Evolutionary conservation across 1,140 invertebrate genomes (phyloP), one percentile per base, ranked within the genome.

Genomic region (Apis cerana): DNA sequence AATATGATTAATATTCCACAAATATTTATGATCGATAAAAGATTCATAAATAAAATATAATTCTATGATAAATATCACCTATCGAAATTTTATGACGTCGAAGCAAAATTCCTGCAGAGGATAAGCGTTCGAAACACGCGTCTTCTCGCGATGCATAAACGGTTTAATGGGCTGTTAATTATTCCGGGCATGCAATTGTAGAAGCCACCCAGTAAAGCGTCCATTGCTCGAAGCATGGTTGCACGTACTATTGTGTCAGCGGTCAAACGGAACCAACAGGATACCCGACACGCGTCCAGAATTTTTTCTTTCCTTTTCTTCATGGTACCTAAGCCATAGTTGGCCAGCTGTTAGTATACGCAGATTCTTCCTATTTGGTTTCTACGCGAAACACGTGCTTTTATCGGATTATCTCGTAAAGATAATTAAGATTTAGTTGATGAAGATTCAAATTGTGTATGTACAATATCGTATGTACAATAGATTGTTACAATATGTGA

Each of bases 201-300:
- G 71, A 74, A 83, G 79, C 78, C 85, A 86, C 68, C 85, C 81
- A 74, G 83, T 82, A 82, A 85, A 89, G 80, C 69, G 85, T 80
- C 61, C 64, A 83, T 75, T 75, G 59, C 85, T 89, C 85, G 84
- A 75, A 85, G 84, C 90, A 90, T 91, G 85, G 85, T 80, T 89
- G 90, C 92, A 92, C 92, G 92, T 93, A 93, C 84, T 90, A 92
- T 93, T 93, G 90, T 92, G 91, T 93, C 92, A 93, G 90, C 87
- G 87, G 86, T 82, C 82, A 82, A 91, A 93, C 88, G 87, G 89
- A 90, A 92, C 91, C 89, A 90, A 92, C 92, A 92, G 92, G 93
- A 93, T 93, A 91, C 88, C 82, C 84, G 81, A 90, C 82, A 90
- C 91, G 91, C 91, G 88, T 88, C 87, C 85, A 88, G 93, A 93